phyloP scores from a whole-genome alignment of 2,113 vertebrate genomes.

The Actinemys pallida region DNA sequence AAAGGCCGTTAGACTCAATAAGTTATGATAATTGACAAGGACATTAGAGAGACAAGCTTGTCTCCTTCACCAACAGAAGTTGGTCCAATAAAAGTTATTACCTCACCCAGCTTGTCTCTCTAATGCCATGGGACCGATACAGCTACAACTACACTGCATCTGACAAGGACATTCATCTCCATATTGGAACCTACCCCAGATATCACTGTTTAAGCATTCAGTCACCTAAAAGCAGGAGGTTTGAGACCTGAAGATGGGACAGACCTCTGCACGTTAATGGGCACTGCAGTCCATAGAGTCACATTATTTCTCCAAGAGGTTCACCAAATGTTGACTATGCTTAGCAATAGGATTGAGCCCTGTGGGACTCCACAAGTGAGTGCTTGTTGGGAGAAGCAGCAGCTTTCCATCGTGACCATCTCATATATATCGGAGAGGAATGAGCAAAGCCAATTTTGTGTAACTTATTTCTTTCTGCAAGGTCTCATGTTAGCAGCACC shows the following conservation, averaged over 20 bases:
- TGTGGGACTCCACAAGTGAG: not conserved
- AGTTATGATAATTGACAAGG: not conserved
- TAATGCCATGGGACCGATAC: not conserved
- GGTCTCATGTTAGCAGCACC: not conserved
- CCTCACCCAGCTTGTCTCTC: not conserved
- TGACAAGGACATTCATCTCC: not conserved
- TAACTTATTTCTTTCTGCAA: not conserved
- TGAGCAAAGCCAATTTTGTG: not conserved
- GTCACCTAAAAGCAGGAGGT: not conserved
- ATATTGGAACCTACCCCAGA: not conserved
- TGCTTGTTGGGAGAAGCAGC: not conserved
- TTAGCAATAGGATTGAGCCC: not conserved
- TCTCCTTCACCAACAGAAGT: not conserved
- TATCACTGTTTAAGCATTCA: not conserved
- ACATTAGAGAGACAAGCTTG: not conserved
- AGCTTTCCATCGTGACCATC: not conserved
- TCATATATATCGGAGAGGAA: not conserved
- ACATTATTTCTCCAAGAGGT: not conserved
- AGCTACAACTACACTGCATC: not conserved
- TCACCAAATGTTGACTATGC: not conserved
- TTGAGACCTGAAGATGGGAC: not conserved
- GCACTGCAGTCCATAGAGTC: not conserved
- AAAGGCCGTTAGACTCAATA: not conserved
- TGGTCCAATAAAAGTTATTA: not conserved
- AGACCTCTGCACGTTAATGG: accelerated